Evolutionary conservation across 2,797 vertebrate genomes (phyloP), one percentile per base, ranked within the genome.

Genomic region (Sebastes matsubarae): DNA sequence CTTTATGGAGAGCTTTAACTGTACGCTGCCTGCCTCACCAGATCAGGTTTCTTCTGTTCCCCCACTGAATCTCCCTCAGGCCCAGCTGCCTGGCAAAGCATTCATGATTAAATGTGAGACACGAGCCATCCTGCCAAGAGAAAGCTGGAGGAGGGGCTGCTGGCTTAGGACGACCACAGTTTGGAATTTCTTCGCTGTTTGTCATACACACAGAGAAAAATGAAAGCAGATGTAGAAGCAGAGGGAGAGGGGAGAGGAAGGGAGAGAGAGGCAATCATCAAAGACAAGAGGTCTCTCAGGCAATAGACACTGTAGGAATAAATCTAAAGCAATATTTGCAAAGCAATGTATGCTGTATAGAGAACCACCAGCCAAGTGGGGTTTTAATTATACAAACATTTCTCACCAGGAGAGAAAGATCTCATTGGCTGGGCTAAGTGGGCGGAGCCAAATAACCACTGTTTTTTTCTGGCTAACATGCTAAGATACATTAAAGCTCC

Each of bases 151-250:
- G 83, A 86, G 90, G 92, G 86, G 90, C 80, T 68, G 72, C 77
- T 84, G 87, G 92, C 89, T 88, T 88, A 78, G 87, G 79, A 84
- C 71, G 78, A 93, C 82, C 93, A 90, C 92, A 94, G 94, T 94
- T 93, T 93, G 94, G 95, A 96, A 96, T 96, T 94, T 95, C 92
- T 95, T 93, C 55, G 77, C 94, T 95, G 94, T 96, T 96, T 96
- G 95, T 96, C 95, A 95, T 94, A 94, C 93, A 94, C 92, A 90
- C 88, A 63, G 89, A 90, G 94, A 89, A 95, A 96, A 96, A 94
- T 95, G 93, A 94, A 96, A 96, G 94, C 95, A 96, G 95, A 96
- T 96, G 95, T 94, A 79, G 89, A 69, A 87, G 87, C 70, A 65
- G 79, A 73, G 86, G 74, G 83, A 83, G 84, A 80, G 82, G 59